These are phyloP conservation scores for Drosophila ercepeae DNA, from an alignment of 1,140 invertebrate species.

Conservation along the genomic window DNA sequence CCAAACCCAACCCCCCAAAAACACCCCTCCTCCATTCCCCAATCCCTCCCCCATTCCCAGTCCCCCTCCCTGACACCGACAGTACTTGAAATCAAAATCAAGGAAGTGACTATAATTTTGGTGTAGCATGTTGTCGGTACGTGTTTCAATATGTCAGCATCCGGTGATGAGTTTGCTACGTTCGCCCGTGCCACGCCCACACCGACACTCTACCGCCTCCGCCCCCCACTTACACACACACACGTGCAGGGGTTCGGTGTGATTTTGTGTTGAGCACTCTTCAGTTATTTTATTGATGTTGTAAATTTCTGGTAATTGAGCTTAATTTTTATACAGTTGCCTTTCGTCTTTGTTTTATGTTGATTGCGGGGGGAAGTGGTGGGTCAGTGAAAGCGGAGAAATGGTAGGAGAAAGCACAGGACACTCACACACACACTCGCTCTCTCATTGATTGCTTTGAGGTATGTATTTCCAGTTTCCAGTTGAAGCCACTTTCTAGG, in stretches of 20 bases:
- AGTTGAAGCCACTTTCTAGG: constrained; percentile 19
- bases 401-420: background rate
- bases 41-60: too few species aligned
- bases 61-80: constrained; percentile 1
- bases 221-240: constrained; percentile 21
- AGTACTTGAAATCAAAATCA: constrained; percentile 83
- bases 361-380: constrained; percentile 53
- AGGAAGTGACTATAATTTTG: constrained; percentile 84
- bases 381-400: background rate
- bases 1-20: constrained; percentile 1
- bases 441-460: constrained; percentile 37
- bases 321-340: constrained; percentile 81
- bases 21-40: background rate
- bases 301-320: constrained; percentile 82
- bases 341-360: constrained; percentile 73
- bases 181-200: constrained; percentile 43
- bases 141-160: constrained; percentile 83
- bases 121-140: constrained; percentile 83
- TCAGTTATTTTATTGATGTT: constrained; percentile 81
- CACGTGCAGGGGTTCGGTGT: constrained; percentile 39
- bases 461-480: constrained; percentile 33
- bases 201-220: background rate
- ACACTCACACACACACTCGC: background rate
- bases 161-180: constrained; percentile 81
- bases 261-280: constrained; percentile 78